phyloP scores from a whole-genome alignment of 92 coral and sea anemone genomes.

The Zoanthus sociatus region DNA sequence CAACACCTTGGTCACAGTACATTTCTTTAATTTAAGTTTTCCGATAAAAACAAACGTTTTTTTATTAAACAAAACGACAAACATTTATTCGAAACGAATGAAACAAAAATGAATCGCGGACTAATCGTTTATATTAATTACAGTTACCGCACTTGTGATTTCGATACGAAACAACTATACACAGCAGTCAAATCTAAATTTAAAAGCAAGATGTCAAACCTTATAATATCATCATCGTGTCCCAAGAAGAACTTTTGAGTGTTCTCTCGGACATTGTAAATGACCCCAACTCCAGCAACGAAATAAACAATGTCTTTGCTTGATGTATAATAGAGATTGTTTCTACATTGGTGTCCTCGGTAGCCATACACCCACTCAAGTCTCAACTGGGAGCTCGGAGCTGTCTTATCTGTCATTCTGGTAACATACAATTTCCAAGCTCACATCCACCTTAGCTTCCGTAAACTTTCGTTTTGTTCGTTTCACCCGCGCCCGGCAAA shows the following conservation, averaged over 20 bases:
- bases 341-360: slow-evolving; percentile 98
- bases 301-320: slow-evolving; percentile 93
- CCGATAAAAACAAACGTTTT: neutral
- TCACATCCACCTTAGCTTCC: slow-evolving; percentile 12
- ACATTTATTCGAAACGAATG: neutral
- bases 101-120: neutral
- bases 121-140: neutral
- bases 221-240: slow-evolving; percentile 97
- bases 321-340: slow-evolving; percentile 91
- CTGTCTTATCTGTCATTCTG: slow-evolving; percentile 95
- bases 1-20: neutral
- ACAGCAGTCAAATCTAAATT: neutral
- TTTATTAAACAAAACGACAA: neutral
- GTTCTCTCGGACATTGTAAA: slow-evolving; percentile 86
- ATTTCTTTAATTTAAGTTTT: neutral
- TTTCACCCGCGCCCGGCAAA: slow-evolving; percentile 44
- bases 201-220: slow-evolving; percentile 60
- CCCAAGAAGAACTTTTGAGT: slow-evolving; percentile 95
- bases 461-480: neutral
- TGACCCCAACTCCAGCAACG: slow-evolving; percentile 98
- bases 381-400: slow-evolving; percentile 91
- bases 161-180: neutral
- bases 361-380: slow-evolving; percentile 99
- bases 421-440: slow-evolving; percentile 25
- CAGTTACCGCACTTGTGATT: neutral